These are phyloP conservation scores for Aleiodes sp. DNA, from an alignment of 1,140 invertebrate species.

Conservation along the genomic window DNA sequence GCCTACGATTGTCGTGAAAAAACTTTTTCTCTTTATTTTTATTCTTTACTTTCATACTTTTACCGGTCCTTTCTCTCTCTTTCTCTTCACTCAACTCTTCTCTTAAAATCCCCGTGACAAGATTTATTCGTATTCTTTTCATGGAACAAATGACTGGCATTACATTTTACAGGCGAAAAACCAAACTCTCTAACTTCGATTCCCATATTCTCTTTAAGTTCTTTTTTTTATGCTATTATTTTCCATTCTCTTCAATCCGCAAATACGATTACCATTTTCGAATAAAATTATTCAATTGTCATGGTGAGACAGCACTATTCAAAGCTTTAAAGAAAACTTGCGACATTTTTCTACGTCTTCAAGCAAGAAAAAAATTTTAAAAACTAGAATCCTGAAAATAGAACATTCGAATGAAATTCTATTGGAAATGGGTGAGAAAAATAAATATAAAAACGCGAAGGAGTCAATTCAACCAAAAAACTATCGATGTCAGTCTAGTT, in stretches of 20 bases:
- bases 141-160: conserved; percentile 4
- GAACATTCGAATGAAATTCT: no score
- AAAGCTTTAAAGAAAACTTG: background rate
- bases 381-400: no score
- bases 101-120: background rate
- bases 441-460: no score
- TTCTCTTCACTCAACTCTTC: background rate
- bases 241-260: background rate
- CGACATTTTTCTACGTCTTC: background rate
- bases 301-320: background rate
- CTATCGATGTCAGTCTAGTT: no score
- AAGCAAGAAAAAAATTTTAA: no score
- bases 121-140: conserved; percentile 3
- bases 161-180: background rate
- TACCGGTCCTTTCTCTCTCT: background rate
- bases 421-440: no score
- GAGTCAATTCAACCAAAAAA: no score
- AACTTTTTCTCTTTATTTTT: conserved; percentile 18
- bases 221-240: no score
- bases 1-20: conserved; percentile 30
- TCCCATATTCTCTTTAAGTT: background rate
- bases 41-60: background rate
- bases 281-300: background rate
- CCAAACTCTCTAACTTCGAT: background rate
- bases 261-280: background rate